Evolutionary conservation across 2,113 vertebrate species (phyloP), one percentile per base, ranked within the genome.

Genomic region (Megaleporinus macrocephalus): DNA sequence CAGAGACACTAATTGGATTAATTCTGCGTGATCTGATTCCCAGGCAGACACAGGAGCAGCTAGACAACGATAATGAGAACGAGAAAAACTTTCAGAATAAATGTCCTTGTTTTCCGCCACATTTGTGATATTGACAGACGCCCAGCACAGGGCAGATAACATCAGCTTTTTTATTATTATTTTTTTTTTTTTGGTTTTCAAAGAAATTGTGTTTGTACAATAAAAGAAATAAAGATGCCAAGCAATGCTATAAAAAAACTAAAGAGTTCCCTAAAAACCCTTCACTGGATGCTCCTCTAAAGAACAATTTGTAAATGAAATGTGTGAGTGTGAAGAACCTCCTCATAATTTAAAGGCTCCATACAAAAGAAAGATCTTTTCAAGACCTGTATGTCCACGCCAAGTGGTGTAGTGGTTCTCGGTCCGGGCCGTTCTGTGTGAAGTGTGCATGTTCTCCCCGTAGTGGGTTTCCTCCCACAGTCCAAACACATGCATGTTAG

Each of bases 1-100:
- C 83, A 73, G 62, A 76, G 74, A 83, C 74, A 78, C 73, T 85
- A 85, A 85, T 87, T 85, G 80, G 83, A 83, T 81, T 81, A 84
- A 79, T 83, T 81, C 78, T 79, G 70, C 81, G 44, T 84, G 62
- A 87, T 82, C 81, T 84, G 82, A 83, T 77, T 84, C 74, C 75
- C 71, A 78, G 33, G 62, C 69, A 83, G 81, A 76, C 49, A 81
- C 77, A 79, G 36, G 69, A 65, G 78, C 24, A 62, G 51, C 41
- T 33, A 81, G 61, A 74, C 76, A 83, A 78, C 70, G 72, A 79
- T 77, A 83, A 83, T 81, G 82, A 81, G 69, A 83, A 86, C 18
- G 59, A 73, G 63, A 81, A 73, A 27, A 80, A 55, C 62, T 29
- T 47, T 76, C 4, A 30, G 27, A 59, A 82, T 44, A 59, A 36